Evolutionary conservation across 2,888 invertebrate genomes (phyloP), one percentile per base, ranked within the genome.

Genomic region (Plagodis pulveraria): DNA sequence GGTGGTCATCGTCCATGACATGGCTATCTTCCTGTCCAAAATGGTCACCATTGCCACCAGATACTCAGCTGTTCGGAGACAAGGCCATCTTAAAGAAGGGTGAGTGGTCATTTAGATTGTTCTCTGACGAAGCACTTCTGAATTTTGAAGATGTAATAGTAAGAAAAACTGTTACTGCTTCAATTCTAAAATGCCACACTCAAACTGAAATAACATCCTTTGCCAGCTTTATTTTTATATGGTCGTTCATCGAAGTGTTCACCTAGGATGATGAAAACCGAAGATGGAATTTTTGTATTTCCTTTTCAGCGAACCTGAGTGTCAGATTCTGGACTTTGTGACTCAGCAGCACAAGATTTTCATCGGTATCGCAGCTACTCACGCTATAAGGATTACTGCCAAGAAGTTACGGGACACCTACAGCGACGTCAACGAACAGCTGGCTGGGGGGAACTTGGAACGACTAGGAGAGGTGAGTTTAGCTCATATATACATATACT

Each of bases 331-430:
- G 55, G 98, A 99, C 76, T 99, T 97, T 78, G 95, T 97, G 55
- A 98, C 98, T 0, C 99, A 99, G 80, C 99, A 98, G 81, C 95
- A 97, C 74, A 98, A 98, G 86, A 83, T 99, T 6, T 96, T 99
- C 67, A 97, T 98, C 0, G 93, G 95, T 58, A 94, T 99, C 60
- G 96, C 98, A 0, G 94, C 96, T 5, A 94, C 95, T 47, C 96
- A 97, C 74, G 97, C 97, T 0, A 95, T 97, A 68, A 93, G 94
- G 58, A 94, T 96, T 65, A 81, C 86, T 0, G 82, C 80, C 0
- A 67, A 69, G 33, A 81, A 77, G 48, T 72, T 89, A 6, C 89
- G 89, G 87, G 80, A 83, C 11, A 84, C 78, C 0, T 91, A 84
- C 65, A 74, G 83, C 33, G 72, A 78, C 0, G 73, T 89, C 54